Base-by-base conservation (phyloP, 2,797 vertebrate species). In the Oreonectes daqikongensis region DNA sequence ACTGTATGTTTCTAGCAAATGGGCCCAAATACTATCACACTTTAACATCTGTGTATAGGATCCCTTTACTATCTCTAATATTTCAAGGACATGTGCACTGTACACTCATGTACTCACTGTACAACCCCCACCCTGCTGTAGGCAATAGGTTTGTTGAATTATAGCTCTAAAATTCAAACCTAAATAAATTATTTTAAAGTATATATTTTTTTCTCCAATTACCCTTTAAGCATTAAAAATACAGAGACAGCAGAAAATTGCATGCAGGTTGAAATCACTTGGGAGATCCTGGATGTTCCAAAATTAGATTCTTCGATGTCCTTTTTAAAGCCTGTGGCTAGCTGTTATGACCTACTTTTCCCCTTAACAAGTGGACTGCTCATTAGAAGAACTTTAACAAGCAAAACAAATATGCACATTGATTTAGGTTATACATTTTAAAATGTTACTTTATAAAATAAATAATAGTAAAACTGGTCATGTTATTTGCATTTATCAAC, bases 281-380 rank as follows among this genome's bases (percentile, higher is more conserved):
- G 52, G 53, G 77, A 76, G 28, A 4, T 22, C 30, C 17, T 24
- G 64, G 57, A 81, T 28, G 60, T 14, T 85, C 84, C 86, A 89
- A 86, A 87, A 81, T 86, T 85, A 84, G 84, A 67, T 83, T 80
- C 83, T 75, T 60, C 30, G 63, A 71, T 57, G 79, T 55, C 66
- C 77, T 68, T 57, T 35, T n/a, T 42, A 32, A 61, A 42, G 53
- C 83, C 78, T 78, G 55, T 28, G 61, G 73, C 76, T 65, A 65
- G 32, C 28, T 78, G 55, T 32, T 57, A 76, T 83, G 84, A 86
- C 86, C 88, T 79, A 85, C 48, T 87, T 89, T 71, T 48, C 55
- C 69, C 22, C 53, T 52, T 38, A 67, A 26, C 77, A 42, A 42
- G 10, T 42, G 11, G 12, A 42, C 40, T 42, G 40, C 40, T 12